A percentile compares a stretch with the other conserved stretches of the same genome.
Evolutionary conservation across 2,797 vertebrate species (phyloP).

Genomic region (Microctenopoma lineatum): DNA sequence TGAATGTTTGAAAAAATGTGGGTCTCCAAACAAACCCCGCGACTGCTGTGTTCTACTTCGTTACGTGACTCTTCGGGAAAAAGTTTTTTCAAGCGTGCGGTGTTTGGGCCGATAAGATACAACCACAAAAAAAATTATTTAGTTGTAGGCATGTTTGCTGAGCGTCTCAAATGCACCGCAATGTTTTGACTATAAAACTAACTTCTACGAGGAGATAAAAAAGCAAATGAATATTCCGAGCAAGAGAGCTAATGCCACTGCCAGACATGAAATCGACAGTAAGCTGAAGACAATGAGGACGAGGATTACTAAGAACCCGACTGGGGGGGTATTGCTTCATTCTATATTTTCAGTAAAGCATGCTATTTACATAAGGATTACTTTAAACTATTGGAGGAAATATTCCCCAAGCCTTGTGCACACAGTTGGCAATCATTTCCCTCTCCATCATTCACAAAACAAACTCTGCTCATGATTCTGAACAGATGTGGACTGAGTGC

Average conservation of each 20-base stretch:
- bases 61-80: constrained; percentile 8
- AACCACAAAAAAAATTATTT: constrained; percentile 30
- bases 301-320: constrained; percentile 75
- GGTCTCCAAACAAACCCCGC: constrained; percentile 42
- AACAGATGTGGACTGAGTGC: constrained; percentile 52
- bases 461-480: constrained; percentile 53
- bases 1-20: constrained; percentile 43
- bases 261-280: constrained; percentile 79
- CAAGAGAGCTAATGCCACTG: constrained; percentile 68
- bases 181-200: constrained; percentile 53
- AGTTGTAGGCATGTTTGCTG: constrained; percentile 36
- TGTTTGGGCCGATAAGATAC: constrained; percentile 16
- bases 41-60: constrained; percentile 6
- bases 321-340: constrained; percentile 63
- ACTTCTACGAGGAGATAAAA: constrained; percentile 66
- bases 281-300: constrained; percentile 82
- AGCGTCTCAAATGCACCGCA: constrained; percentile 31
- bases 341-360: constrained; percentile 81
- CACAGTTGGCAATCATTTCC: constrained; percentile 72
- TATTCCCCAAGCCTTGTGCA: constrained; percentile 75
- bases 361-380: constrained; percentile 82
- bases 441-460: constrained; percentile 69
- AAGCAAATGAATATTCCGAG: constrained; percentile 71
- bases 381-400: constrained; percentile 80
- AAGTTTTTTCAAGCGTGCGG: neutral